phyloP scores from a whole-genome alignment of 2,113 vertebrate species.

The Athene cunicularia region DNA sequence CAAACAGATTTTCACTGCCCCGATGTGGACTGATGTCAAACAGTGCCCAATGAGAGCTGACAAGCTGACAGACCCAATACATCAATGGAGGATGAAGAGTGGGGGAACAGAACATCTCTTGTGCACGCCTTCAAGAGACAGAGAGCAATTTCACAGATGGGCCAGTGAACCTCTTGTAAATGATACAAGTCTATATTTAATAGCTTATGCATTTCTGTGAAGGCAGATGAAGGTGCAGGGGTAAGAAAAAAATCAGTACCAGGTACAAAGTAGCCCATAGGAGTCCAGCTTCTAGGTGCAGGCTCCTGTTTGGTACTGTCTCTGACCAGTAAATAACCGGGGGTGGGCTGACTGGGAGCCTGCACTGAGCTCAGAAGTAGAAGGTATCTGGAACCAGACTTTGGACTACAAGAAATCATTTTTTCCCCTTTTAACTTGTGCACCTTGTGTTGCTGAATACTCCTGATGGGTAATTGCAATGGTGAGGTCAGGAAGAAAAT shows the following conservation, averaged over 20 bases:
- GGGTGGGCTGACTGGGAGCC: neutral
- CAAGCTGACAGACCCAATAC: slow-evolving; percentile 76
- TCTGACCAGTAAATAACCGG: neutral
- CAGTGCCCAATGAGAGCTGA: slow-evolving; percentile 75
- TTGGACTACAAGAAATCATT: neutral
- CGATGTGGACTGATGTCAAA: slow-evolving; percentile 68
- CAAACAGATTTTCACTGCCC: slow-evolving; percentile 78
- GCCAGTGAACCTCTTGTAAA: slow-evolving; percentile 29
- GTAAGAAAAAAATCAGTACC: neutral
- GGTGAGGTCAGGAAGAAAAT: neutral
- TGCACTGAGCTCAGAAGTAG: neutral
- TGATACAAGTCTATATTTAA: slow-evolving; percentile 54
- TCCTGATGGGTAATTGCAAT: neutral
- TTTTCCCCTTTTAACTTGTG: neutral
- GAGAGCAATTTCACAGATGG: slow-evolving; percentile 41
- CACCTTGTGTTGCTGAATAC: neutral
- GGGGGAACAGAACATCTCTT: slow-evolving; percentile 11
- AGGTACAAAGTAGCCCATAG: neutral
- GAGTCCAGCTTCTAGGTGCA: neutral
- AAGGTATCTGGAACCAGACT: neutral
- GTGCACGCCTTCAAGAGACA: slow-evolving; percentile 20
- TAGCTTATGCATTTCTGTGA: slow-evolving; percentile 28
- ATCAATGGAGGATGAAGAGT: slow-evolving; percentile 38
- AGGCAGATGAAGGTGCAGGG: neutral
- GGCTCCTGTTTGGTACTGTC: neutral